Evolutionary conservation across 2,113 vertebrate genomes (phyloP), one percentile per base, ranked within the genome.

Genomic region (Mormyrus lacerda): DNA sequence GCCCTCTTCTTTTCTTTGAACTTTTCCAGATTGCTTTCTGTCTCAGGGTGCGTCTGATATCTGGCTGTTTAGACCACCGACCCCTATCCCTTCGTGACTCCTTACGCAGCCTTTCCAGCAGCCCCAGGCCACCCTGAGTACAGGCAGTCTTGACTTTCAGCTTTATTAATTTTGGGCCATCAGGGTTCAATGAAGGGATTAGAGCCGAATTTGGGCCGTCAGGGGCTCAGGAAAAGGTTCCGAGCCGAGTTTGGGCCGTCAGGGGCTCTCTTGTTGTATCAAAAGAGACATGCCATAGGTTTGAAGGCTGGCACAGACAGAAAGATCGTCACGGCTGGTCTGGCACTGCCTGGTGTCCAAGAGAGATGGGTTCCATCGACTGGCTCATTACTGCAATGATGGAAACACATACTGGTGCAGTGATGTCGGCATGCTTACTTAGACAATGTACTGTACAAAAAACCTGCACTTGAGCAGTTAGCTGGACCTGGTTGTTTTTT

Each of bases 111-210:
- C 11, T 50, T 50, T 50, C 48, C 48, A 13, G 48, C 48, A 50
- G 11, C 48, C 11, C 11, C 48, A 10, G 48, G 11, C 48, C 48
- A 50, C 13, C 48, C 51, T 19, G 15, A 53, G 51, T 53, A 53
- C 51, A 92, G 88, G 91, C 91, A 91, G 89, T 51, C 13, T 51
- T 51, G 13, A 13, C 50, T 15, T 51, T 51, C 50, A 51, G 13
- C 13, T 51, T 51, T 51, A 51, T 51, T 51, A 51, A 51, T 13
- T 90, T 91, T 90, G 55, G 86, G 55, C 79, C 90, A 50, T 88
- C 87, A 88, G 87, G 51, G 44, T 69, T 50, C 90, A 79, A 87
- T 90, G 88, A 88, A 90, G 89, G 87, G 89, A 89, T 89, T 90
- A 31, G 76, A 89, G n/a, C 7, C 3, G 65, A n/a, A 11, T 35